Evolutionary conservation across 2,113 vertebrate genomes (phyloP).

Genomic region (Melanotaenia duboulayi): DNA sequence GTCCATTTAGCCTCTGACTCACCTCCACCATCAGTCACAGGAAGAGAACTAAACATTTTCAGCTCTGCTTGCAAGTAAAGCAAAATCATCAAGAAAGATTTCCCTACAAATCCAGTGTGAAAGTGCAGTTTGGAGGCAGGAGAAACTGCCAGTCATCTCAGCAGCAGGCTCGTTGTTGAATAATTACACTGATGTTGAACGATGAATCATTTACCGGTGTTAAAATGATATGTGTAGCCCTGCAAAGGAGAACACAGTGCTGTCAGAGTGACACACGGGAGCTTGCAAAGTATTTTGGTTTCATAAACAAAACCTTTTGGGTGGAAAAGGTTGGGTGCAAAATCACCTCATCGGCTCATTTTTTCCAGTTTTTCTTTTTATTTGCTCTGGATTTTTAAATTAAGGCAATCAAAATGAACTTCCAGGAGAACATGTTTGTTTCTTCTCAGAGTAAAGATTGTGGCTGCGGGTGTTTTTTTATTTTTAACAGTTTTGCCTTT

Average conservation of each 20-base stretch:
- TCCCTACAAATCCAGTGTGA: constrained; percentile 8
- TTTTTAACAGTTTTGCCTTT: constrained; percentile 6
- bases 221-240: constrained; percentile 25
- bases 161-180: constrained; percentile 29
- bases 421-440: background rate
- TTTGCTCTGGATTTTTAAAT: constrained; percentile 19
- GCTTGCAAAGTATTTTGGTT: background rate
- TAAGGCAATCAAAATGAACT: background rate
- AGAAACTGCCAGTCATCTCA: constrained; percentile 52
- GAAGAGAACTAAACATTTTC: constrained; percentile 11
- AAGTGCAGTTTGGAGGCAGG: constrained; percentile 23
- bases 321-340: too few species aligned
- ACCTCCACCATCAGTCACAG: constrained; percentile 5
- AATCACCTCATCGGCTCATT: too few species aligned
- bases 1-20: constrained; percentile 7
- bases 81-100: constrained; percentile 9
- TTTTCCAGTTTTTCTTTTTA: too few species aligned
- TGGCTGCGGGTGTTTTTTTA: background rate
- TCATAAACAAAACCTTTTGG: background rate
- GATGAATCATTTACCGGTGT: constrained; percentile 34
- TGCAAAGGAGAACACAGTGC: constrained; percentile 7
- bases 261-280: constrained; percentile 7
- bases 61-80: constrained; percentile 25
- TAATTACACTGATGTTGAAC: constrained; percentile 26
- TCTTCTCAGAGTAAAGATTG: too few species aligned